Conservation (phyloP, 2,888 invertebrate genomes). For the Cryptus armator region DNA sequence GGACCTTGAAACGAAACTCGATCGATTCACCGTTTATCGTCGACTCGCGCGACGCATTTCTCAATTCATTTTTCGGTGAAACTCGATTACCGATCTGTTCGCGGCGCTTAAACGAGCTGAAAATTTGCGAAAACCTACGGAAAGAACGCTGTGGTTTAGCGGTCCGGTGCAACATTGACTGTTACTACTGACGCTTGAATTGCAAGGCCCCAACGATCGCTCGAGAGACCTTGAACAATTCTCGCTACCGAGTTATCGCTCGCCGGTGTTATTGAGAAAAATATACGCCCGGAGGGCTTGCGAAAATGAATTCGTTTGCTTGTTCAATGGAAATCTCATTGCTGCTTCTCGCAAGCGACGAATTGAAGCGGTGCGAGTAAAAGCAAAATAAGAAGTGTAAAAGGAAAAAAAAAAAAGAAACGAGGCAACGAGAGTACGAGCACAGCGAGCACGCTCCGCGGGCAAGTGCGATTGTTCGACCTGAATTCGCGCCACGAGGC, state of each 20-base stretch:
- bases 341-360: constrained; percentile 31
- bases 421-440: constrained; percentile 45
- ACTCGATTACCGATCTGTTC: constrained; percentile 22
- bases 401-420: constrained; percentile 19
- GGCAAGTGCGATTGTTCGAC: constrained; percentile 61
- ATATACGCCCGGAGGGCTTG: constrained; percentile 47
- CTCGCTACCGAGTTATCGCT: not conserved
- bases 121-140: not conserved
- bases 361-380: constrained; percentile 27
- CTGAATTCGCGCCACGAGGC: constrained; percentile 67
- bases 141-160: not conserved
- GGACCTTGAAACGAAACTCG: constrained; percentile 57
- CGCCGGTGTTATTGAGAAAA: constrained; percentile 40
- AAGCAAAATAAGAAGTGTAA: constrained; percentile 6
- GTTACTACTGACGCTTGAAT: constrained; percentile 45
- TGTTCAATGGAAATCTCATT: constrained; percentile 15
- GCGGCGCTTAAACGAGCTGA: not conserved
- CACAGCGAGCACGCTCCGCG: constrained; percentile 25
- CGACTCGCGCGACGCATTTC: not conserved
- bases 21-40: constrained; percentile 17
- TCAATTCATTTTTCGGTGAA: constrained; percentile 16
- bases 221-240: constrained; percentile 49
- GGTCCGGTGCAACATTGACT: constrained; percentile 47
- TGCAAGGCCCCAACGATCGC: constrained; percentile 13
- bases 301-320: constrained; percentile 60